Evolutionary conservation across 2,797 vertebrate species (phyloP).

Genomic region (Esox masquinongy): DNA sequence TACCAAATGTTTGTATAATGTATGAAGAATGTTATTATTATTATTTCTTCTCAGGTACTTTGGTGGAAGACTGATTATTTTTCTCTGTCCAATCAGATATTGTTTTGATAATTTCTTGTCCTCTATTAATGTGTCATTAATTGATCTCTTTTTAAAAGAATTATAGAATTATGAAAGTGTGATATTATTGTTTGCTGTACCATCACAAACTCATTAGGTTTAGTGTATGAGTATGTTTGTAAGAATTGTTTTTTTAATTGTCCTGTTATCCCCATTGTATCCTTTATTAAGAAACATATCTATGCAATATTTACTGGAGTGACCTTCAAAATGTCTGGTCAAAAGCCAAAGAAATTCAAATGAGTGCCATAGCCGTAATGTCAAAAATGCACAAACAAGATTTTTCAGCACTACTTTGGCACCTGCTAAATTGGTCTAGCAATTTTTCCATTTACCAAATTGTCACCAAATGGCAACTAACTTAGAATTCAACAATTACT

Average conservation of each 20-base stretch:
- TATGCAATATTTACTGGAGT: background rate
- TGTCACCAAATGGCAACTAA: background rate
- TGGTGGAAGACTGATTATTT: conserved; percentile 1
- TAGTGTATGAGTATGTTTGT: background rate
- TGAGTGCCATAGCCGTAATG: background rate
- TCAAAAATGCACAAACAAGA: background rate
- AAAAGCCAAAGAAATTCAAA: background rate
- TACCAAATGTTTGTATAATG: background rate
- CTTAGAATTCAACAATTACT: background rate
- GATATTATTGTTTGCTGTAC: conserved; percentile 27
- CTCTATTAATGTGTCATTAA: conserved; percentile 38
- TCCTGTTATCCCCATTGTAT: background rate
- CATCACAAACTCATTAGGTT: conserved; percentile 8
- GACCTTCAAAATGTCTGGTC: background rate
- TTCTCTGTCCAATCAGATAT: conserved; percentile 11
- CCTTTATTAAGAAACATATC: background rate
- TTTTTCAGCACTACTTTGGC: too few species aligned
- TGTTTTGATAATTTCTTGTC: conserved; percentile 21
- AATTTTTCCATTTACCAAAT: background rate
- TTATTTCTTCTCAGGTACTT: conserved; percentile 7
- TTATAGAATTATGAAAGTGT: conserved; percentile 21
- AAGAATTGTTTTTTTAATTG: background rate
- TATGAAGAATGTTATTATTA: background rate
- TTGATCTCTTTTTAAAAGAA: conserved; percentile 37
- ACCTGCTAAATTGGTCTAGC: too few species aligned